Evolutionary conservation across 2,113 vertebrate genomes (phyloP), one percentile per base, ranked within the genome.

Genomic region (Leiothrix lutea): DNA sequence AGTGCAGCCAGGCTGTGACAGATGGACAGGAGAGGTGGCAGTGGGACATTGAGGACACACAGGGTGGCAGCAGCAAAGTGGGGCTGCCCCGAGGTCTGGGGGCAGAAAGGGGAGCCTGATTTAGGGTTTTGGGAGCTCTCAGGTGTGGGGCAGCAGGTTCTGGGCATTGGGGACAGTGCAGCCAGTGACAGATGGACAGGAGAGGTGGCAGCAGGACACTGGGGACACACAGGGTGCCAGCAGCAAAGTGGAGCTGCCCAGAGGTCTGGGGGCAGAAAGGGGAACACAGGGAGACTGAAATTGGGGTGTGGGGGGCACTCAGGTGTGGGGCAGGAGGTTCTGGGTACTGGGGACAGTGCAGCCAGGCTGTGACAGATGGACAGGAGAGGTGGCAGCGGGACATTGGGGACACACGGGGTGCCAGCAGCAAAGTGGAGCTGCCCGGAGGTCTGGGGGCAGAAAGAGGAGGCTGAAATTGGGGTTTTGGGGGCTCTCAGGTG

Each of bases 41-140:
- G 58, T 0, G 0, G 74, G 69, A 74, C 65, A 21, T 4, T 0
- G 18, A 25, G 0, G 4, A 8, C 65, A 22, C 31, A 3, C 2
- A 0, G 3, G 69, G 45, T 42, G 71, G 93, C 89, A 33, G 1
- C 3, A 65, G 62, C 7, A 2, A 48, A 60, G 28, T 4, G 33
- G n/a, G n/a, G n/a, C n/a, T n/a, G n/a, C n/a, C n/a, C n/a, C n/a
- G n/a, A n/a, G n/a, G n/a, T n/a, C n/a, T n/a, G n/a, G n/a, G n/a
- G n/a, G n/a, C n/a, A n/a, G n/a, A n/a, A n/a, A n/a, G n/a, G n/a
- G n/a, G n/a, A n/a, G n/a, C n/a, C n/a, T n/a, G n/a, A n/a, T n/a
- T n/a, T n/a, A n/a, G n/a, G n/a, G n/a, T n/a, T n/a, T n/a, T n/a
- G n/a, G n/a, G n/a, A n/a, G n/a, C n/a, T n/a, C n/a, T n/a, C n/a